A percentile compares a stretch with the other conserved stretches of the same genome.
These are phyloP conservation scores for Rhinichthys osculus DNA, from an alignment of 2,797 vertebrate genomes.

Conservation along the genomic window DNA sequence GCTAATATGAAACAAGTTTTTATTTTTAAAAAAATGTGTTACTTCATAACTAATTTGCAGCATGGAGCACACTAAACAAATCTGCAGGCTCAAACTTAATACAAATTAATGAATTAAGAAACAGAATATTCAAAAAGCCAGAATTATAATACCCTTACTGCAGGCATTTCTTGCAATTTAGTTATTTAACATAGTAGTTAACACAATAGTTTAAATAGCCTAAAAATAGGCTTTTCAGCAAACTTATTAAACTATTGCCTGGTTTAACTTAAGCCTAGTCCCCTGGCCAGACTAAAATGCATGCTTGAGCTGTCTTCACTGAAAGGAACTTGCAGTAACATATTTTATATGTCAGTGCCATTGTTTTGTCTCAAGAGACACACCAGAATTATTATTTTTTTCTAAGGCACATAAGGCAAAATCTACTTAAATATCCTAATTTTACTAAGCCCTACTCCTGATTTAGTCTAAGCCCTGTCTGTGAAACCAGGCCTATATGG, in stretches of 20 bases:
- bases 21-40: not conserved
- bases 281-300: not conserved
- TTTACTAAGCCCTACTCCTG: not conserved
- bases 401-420: no score
- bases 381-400: accelerated
- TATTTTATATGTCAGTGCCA: no score
- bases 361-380: not conserved
- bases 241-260: not conserved
- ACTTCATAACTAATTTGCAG: not conserved
- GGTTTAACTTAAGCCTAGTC: not conserved
- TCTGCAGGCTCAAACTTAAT: not conserved
- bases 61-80: not conserved
- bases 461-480: not conserved
- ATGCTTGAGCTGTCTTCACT: not conserved
- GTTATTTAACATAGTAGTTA: no score
- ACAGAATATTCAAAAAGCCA: not conserved
- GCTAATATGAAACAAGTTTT: not conserved
- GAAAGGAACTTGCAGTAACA: no score
- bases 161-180: no score
- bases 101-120: not conserved
- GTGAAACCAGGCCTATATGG: not conserved
- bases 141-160: not conserved
- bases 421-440: not conserved
- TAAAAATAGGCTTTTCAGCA: not conserved
- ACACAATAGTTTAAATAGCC: no score